A percentile compares a stretch with the other conserved stretches of the same genome.
Evolutionary conservation across 2,888 invertebrate species (phyloP).

Genomic region (Melipona bicolor): DNA sequence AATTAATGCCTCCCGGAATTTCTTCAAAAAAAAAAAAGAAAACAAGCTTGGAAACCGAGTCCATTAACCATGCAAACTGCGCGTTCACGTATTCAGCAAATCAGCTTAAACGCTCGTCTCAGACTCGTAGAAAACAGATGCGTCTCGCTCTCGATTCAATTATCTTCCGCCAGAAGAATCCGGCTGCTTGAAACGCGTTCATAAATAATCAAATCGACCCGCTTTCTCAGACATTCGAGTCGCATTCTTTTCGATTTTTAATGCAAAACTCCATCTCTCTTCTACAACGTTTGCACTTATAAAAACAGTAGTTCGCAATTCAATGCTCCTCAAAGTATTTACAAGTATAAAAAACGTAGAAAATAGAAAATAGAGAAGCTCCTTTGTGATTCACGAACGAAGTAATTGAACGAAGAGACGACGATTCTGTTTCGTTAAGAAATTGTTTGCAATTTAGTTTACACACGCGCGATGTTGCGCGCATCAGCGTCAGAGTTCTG

Average conservation of each 20-base stretch:
- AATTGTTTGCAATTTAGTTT: no score
- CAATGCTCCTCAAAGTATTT: no score
- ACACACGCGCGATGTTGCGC: no score
- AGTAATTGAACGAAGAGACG: no score
- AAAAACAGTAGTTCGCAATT: no score
- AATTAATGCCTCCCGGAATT: slow-evolving; percentile 21
- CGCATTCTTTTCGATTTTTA: neutral
- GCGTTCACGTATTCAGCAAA: neutral
- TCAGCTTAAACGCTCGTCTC: neutral
- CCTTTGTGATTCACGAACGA: no score
- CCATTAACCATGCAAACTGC: neutral
- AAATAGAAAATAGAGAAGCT: no score
- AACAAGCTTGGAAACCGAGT: neutral
- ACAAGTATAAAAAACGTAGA: no score
- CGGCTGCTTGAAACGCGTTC: neutral
- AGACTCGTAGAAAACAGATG: neutral
- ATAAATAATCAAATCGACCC: neutral
- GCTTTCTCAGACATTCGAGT: neutral
- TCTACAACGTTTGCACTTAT: neutral
- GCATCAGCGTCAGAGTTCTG: no score
- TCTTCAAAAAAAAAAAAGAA: neutral
- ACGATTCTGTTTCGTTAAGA: no score
- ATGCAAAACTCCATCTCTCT: neutral
- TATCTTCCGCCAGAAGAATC: neutral
- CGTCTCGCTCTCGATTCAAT: neutral